Evolutionary conservation across 2,797 vertebrate species (phyloP).

Genomic region (Parauchenoglanis punctatus): DNA sequence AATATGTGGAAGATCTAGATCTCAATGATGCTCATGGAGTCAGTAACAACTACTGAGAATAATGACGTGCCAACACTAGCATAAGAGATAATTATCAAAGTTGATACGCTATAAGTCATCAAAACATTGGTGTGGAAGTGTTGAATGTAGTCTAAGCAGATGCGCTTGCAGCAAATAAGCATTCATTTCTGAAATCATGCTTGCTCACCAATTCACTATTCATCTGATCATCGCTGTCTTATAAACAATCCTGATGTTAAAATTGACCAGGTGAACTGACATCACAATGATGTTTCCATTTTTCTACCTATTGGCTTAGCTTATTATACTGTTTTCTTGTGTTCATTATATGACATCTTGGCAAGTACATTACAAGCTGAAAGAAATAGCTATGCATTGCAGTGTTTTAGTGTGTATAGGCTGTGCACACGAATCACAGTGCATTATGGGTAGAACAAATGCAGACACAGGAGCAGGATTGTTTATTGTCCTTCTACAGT

Average conservation of each 20-base stretch:
- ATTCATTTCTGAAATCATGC: neutral
- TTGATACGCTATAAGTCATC: neutral
- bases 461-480: neutral
- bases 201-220: too few relatives aligned
- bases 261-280: neutral
- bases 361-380: neutral
- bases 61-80: slow-evolving; percentile 16
- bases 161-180: neutral
- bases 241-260: neutral
- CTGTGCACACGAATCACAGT: neutral
- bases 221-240: neutral
- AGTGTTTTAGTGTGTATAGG: neutral
- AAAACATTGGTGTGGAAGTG: neutral
- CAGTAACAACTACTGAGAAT: slow-evolving; percentile 32
- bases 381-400: neutral
- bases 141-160: neutral
- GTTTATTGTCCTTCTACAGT: neutral
- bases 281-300: neutral
- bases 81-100: slow-evolving; percentile 1
- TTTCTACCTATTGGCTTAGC: neutral
- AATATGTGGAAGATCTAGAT: slow-evolving; percentile 54
- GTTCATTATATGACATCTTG: neutral
- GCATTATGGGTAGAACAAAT: neutral
- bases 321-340: neutral
- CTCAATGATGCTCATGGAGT: slow-evolving; percentile 32